Base-by-base conservation (phyloP, 2,888 invertebrate genomes). In the Leptura quadrifasciata region DNA sequence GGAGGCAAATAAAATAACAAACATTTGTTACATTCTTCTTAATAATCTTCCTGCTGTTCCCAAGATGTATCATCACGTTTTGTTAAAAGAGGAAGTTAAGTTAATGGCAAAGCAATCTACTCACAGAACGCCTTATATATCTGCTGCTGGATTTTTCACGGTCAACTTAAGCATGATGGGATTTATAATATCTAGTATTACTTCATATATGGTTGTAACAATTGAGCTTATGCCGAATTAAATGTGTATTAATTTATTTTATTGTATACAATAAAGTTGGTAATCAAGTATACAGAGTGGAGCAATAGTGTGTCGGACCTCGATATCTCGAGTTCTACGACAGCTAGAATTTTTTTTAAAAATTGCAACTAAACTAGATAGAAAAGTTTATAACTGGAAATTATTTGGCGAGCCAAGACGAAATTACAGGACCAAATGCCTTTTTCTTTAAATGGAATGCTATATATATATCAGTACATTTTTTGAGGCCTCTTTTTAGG, bases 121-220 rank as follows among this genome's bases (percentile, higher is more conserved):
- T 9, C 75, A 76, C n/a, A 82, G 82, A 75, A 75, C 72, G 24
- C 82, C 84, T 6, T 54, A 65, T 8, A 80, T 85, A 60, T 79
- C 82, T 24, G 85, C 85, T 17, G 82, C 82, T n/a, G 84, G 84
- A 10, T 85, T 84, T 70, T 85, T 85, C 55, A 75, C 76, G 5
- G 77, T 85, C 2, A 80, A 85, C 73, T 75, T 79, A 57, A 74
- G 75, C 18, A 81, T 83, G 75, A 35, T 84, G 21, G 84, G 84
- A 35, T 81, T 82, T 12, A 80, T 85, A 20, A 72, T 84, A 8
- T 83, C 82, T 20, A 83, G 83, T 27, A 77, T 84, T 12, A 83
- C 83, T 31, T 84, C 84, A 0, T 84, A 85, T 73, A 76, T 85
- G 57, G 83, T 85, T 67, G 84, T 85, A n/a, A 64, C 83, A 8